Evolutionary conservation across 2,888 invertebrate genomes (phyloP).

Genomic region (Drosophila meridiana): DNA sequence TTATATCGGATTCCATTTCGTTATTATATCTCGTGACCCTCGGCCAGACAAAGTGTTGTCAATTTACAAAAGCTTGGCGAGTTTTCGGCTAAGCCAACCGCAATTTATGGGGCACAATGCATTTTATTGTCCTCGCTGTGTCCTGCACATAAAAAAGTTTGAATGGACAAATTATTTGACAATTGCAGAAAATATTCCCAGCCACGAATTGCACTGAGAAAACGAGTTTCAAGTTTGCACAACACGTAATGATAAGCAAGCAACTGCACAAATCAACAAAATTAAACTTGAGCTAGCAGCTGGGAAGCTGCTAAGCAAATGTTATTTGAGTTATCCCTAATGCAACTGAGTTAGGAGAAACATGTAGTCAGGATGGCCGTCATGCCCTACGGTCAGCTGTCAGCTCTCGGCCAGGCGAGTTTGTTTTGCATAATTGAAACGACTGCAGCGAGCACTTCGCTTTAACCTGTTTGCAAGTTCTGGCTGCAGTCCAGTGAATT

Average conservation of each 20-base stretch:
- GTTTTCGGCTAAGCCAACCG: constrained; percentile 27
- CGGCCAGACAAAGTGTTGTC: constrained; percentile 27
- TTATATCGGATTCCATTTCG: constrained; percentile 58
- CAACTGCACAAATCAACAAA: not conserved
- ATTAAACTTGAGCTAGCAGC: not conserved
- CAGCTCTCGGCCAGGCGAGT: constrained; percentile 32
- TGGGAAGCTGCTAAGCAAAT: not conserved
- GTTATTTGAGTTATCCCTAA: not conserved
- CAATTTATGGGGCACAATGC: constrained; percentile 50
- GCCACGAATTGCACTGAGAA: not conserved
- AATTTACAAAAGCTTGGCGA: constrained; percentile 30
- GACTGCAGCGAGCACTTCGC: not conserved
- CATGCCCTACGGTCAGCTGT: constrained; percentile 44
- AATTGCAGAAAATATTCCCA: constrained; percentile 10
- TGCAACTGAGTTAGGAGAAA: not conserved
- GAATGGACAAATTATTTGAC: constrained; percentile 3
- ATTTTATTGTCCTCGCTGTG: constrained; percentile 45
- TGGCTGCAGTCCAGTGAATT: not conserved
- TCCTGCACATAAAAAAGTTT: constrained; percentile 27
- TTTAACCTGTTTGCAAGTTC: not conserved
- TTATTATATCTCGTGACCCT: not conserved
- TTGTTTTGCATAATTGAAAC: constrained; percentile 61
- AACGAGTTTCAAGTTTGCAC: not conserved
- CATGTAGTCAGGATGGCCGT: not conserved
- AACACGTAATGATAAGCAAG: not conserved